These are phyloP conservation scores for Megaceryle maxima DNA, from an alignment of 2,113 vertebrate species.

Conservation along the genomic window DNA sequence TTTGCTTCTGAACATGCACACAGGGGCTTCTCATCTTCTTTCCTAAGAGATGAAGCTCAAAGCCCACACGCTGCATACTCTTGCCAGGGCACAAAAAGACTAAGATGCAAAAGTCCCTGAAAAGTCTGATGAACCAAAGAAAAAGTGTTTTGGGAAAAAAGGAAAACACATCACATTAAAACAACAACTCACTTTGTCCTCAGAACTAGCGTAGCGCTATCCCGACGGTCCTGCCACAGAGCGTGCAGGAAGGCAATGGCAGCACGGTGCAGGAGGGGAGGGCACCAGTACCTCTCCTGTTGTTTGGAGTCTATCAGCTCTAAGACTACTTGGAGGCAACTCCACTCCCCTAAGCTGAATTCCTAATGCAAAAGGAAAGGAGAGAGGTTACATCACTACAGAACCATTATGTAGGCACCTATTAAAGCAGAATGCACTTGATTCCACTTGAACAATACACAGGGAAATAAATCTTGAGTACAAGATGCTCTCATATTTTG, in stretches of 20 bases:
- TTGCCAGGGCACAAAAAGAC: background rate
- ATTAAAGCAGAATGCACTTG: background rate
- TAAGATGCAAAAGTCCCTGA: background rate
- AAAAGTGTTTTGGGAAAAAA: background rate
- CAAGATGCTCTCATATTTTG: background rate
- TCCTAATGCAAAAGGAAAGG: constrained; percentile 74
- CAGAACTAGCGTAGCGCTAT: constrained; percentile 94
- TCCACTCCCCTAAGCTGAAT: constrained; percentile 92
- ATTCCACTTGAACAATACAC: background rate
- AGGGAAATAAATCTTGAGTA: background rate
- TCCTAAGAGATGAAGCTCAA: background rate
- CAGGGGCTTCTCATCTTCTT: background rate
- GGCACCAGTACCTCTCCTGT: constrained; percentile 92
- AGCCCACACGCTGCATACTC: background rate
- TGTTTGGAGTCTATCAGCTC: constrained; percentile 90
- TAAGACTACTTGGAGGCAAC: constrained; percentile 92
- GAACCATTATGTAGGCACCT: background rate
- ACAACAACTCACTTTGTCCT: constrained; percentile 84
- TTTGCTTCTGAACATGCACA: background rate
- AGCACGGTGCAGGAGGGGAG: constrained; percentile 88
- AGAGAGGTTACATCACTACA: background rate
- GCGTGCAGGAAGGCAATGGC: constrained; percentile 94
- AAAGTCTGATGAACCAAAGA: background rate
- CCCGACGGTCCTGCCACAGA: constrained; percentile 95
- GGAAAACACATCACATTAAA: background rate